A percentile compares a stretch with the other conserved stretches of the same genome.
phyloP scores from a whole-genome alignment of 2,797 vertebrate species.

The Lutjanus campechanus region DNA sequence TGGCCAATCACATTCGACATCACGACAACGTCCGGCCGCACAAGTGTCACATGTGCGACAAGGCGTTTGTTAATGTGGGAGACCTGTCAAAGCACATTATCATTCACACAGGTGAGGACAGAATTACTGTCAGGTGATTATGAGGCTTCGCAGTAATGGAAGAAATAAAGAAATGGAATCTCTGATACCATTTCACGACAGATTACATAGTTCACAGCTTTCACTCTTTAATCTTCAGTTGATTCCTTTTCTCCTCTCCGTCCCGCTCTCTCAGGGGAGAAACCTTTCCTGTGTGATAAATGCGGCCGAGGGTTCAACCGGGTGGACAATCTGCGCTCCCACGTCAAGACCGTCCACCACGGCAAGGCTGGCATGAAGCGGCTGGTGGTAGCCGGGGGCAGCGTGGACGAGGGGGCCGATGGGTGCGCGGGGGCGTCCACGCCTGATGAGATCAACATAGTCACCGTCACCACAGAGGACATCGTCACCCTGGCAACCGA shows the following conservation, averaged over 20 bases:
- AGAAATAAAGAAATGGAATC: neutral
- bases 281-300: conserved; percentile 97
- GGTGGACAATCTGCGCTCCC: conserved; percentile 97
- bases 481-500: conserved; percentile 95
- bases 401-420: conserved; percentile 64
- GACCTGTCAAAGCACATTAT: conserved; percentile 99
- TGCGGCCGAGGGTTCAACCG: conserved; percentile 97
- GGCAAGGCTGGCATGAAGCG: conserved; percentile 97
- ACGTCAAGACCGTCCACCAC: conserved; percentile 97
- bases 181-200: neutral
- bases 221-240: neutral
- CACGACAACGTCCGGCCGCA: conserved; percentile 98
- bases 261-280: conserved; percentile 88
- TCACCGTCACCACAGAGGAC: conserved; percentile 93
- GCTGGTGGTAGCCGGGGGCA: conserved; percentile 82
- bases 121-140: neutral
- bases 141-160: neutral
- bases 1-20: conserved; percentile 99
- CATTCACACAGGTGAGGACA: conserved; percentile 93
- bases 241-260: neutral
- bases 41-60: conserved; percentile 96
- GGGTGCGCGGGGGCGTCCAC: conserved; percentile 56
- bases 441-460: conserved; percentile 92
- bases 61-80: conserved; percentile 97
- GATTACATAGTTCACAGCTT: neutral